Conservation (phyloP, 1,140 invertebrate species). For the Phenacoccus solenopsis region DNA sequence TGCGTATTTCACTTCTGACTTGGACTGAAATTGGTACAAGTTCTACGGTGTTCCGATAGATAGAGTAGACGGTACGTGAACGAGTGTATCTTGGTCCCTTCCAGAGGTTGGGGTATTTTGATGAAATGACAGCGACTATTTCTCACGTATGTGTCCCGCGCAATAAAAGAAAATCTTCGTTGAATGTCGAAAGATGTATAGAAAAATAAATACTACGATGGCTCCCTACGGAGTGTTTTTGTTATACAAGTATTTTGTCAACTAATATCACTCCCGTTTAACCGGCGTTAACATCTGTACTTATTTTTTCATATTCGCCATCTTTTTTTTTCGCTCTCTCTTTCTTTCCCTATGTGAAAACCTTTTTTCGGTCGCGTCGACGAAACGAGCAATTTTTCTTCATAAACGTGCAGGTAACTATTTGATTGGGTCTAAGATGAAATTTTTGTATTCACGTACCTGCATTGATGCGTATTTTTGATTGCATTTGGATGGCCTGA, state of each 20-base stretch:
- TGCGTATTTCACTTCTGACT: neutral
- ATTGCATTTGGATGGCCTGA: too few relatives aligned
- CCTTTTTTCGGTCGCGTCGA: too few relatives aligned
- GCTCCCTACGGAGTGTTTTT: constrained; percentile 15
- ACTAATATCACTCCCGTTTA: neutral
- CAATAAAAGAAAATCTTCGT: neutral
- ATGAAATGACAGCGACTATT: neutral
- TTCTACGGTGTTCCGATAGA: neutral
- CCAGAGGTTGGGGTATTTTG: neutral
- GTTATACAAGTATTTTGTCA: constrained; percentile 9
- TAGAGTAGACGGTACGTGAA: neutral
- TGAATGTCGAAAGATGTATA: neutral
- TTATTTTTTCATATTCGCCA: neutral
- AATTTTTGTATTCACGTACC: too few relatives aligned
- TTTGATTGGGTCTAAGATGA: too few relatives aligned
- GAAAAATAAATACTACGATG: constrained; percentile 14
- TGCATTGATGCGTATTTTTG: too few relatives aligned
- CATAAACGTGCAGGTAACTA: too few relatives aligned
- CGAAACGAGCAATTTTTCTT: too few relatives aligned
- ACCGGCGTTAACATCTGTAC: constrained; percentile 5
- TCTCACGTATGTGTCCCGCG: constrained; percentile 5
- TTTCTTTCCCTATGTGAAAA: too few relatives aligned
- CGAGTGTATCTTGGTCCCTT: neutral
- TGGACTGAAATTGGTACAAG: neutral
- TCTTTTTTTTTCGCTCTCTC: neutral